A percentile compares a stretch with the other conserved stretches of the same genome.
Evolutionary conservation across 2,797 vertebrate genomes (phyloP).

Genomic region (Yasuhikotakia modesta): DNA sequence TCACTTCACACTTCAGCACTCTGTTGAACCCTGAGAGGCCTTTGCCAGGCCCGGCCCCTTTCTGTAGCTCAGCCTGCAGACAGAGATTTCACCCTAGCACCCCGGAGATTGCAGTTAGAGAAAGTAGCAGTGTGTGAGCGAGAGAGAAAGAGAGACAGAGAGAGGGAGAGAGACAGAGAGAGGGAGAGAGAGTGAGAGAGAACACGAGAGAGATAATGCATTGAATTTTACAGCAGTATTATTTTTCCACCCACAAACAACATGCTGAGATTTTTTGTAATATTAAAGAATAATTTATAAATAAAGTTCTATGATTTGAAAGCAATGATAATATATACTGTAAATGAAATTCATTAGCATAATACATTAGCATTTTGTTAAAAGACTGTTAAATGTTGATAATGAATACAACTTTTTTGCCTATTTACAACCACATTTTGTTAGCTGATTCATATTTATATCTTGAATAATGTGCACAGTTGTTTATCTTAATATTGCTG

Average conservation of each 20-base stretch:
- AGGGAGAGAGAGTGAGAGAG: background rate
- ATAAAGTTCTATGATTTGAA: too few species aligned
- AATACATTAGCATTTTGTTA: too few species aligned
- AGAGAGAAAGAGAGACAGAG: background rate
- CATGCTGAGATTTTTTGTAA: background rate
- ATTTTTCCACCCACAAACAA: background rate
- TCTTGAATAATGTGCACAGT: too few species aligned
- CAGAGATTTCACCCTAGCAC: too few species aligned
- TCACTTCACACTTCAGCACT: conserved; percentile 45
- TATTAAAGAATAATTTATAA: background rate
- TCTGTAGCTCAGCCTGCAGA: background rate
- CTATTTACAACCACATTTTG: too few species aligned
- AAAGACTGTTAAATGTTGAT: too few species aligned
- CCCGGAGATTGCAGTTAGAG: conserved; percentile 20
- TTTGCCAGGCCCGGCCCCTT: conserved; percentile 22
- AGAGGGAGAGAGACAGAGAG: background rate
- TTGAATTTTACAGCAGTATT: conserved; percentile 13
- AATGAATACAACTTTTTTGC: too few species aligned
- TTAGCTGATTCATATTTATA: too few species aligned
- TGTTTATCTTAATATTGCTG: too few species aligned
- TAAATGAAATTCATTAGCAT: too few species aligned
- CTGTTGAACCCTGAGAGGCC: conserved; percentile 17
- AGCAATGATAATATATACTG: too few species aligned
- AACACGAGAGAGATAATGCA: background rate
- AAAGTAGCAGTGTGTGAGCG: background rate